These are phyloP conservation scores for Clupea harengus DNA, from an alignment of 2,113 vertebrate species.

Conservation along the genomic window DNA sequence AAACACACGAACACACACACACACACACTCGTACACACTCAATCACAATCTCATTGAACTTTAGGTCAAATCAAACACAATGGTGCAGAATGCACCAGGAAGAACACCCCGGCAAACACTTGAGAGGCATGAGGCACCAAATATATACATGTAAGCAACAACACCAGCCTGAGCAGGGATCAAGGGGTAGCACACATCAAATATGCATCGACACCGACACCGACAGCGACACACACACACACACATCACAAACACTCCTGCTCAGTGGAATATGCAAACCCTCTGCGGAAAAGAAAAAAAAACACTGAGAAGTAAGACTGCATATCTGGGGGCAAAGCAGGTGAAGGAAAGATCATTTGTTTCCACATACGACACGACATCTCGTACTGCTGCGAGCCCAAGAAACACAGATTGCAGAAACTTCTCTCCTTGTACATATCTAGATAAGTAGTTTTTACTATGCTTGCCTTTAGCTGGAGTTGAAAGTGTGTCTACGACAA, in stretches of 20 bases:
- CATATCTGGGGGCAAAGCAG: neutral
- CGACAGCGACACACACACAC: neutral
- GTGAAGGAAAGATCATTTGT: neutral
- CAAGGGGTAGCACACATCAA: neutral
- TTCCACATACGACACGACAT: neutral
- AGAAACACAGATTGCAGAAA: neutral
- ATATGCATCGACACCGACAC: neutral
- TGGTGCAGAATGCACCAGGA: neutral
- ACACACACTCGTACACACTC: no score
- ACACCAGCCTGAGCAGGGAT: neutral
- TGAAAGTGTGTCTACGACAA: neutral
- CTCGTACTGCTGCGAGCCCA: neutral
- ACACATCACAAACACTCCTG: neutral
- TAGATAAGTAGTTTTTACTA: neutral
- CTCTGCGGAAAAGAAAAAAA: neutral
- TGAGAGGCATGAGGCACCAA: conserved; percentile 34
- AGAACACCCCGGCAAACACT: neutral
- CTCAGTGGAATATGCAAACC: neutral
- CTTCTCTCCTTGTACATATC: neutral
- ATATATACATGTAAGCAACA: conserved; percentile 11
- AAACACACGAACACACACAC: no score
- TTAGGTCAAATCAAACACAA: neutral
- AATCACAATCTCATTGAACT: neutral
- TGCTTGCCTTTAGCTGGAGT: neutral
- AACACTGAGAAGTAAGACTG: neutral